Percentiles rank a stretch among this genome's conserved stretches.
Conservation (phyloP, 2,113 vertebrate genomes). For the Hippotragus niger region DNA sequence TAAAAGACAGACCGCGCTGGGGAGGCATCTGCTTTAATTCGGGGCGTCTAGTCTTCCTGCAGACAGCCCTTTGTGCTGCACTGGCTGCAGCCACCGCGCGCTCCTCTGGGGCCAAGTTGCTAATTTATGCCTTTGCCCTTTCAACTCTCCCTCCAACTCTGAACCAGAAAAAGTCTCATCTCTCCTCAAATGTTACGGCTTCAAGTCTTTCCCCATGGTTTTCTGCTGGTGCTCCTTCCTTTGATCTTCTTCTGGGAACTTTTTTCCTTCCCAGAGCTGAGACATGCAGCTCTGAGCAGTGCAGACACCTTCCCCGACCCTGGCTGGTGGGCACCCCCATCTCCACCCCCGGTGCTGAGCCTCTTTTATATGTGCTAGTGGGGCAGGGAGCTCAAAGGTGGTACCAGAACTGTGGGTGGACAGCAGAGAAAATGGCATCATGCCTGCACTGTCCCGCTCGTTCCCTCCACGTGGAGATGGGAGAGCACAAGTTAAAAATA, state of each 20-base stretch:
- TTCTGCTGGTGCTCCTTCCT: neutral
- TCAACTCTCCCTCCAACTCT: neutral
- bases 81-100: neutral
- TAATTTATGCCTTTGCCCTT: neutral
- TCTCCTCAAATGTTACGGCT: neutral
- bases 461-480: neutral
- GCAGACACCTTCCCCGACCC: neutral
- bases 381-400: neutral
- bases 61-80: neutral
- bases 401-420: neutral
- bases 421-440: neutral
- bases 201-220: neutral
- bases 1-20: neutral
- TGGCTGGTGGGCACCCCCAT: neutral
- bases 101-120: neutral
- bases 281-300: neutral
- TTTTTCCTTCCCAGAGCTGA: neutral
- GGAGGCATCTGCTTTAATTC: neutral
- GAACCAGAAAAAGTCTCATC: neutral
- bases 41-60: neutral
- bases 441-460: fast-evolving
- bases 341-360: neutral
- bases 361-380: neutral
- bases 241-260: neutral
- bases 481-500: neutral